Evolutionary conservation across 1,140 invertebrate species (phyloP), one percentile per base, ranked within the genome.

Genomic region (Brachionus angularis): DNA sequence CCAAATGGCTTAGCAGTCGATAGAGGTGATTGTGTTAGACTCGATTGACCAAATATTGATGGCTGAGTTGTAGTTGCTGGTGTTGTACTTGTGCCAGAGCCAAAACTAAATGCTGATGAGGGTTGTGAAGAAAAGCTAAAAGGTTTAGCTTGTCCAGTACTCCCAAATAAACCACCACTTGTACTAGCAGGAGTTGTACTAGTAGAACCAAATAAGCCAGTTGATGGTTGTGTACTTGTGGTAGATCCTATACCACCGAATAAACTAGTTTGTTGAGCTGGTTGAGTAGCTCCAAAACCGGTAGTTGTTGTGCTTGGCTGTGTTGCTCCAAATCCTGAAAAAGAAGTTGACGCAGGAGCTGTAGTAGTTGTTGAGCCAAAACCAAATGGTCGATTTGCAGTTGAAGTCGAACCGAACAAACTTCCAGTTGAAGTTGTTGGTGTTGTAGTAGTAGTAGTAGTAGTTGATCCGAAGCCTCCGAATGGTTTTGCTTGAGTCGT

Each of bases 11-110:
- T 50, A 10, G 12, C 1, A 3, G 58, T 71, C 0, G 44, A 53
- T 16, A 39, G 5, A 49, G 42, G 52, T 2, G 33, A 31, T 50
- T 34, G 47, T 0, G 64, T 44, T 36, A 50, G 25, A 8, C 5
- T 46, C 7, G 42, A 18, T 36, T 34, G 27, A 18, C 61, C 61
- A 46, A 73, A 73, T 2, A 72, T 46, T 14, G 52, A 52, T 64
- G 50, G 36, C 8, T 29, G 71, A 25, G 73, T 39, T 33, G 49
- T 31, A 39, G 73, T 73, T 8, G 74, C 64, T 18, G 73, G 72
- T 18, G 75, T 70, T 44, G 77, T 76, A 39, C 73, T 39, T 14
- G 74, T 72, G 3, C 58, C 36, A 25, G 77, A n/a, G n/a, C n/a
- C n/a, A n/a, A n/a, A n/a, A n/a, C n/a, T n/a, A n/a, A n/a, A n/a